Evolutionary conservation across 2,888 invertebrate species (phyloP).

Genomic region (Trachelus stipa): DNA sequence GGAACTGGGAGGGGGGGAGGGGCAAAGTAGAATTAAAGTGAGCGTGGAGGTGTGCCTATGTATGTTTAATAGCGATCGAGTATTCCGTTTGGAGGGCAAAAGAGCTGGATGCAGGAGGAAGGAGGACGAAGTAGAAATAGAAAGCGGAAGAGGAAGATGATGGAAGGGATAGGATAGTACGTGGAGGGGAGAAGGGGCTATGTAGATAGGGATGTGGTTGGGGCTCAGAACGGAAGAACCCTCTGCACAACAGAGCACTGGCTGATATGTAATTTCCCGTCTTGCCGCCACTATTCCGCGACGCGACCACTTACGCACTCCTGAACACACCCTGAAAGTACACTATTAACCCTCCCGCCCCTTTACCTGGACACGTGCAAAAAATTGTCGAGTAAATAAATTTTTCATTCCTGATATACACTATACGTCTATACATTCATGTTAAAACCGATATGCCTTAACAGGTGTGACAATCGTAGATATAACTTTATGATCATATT

Average conservation of each 20-base stretch:
- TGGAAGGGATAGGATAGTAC: background rate
- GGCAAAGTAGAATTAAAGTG: conserved; percentile 52
- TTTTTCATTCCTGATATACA: background rate
- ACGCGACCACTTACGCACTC: background rate
- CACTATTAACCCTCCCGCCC: background rate
- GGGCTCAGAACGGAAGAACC: conserved; percentile 18
- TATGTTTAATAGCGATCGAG: conserved; percentile 63
- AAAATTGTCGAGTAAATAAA: background rate
- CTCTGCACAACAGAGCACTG: conserved; percentile 29
- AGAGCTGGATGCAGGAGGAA: conserved; percentile 26
- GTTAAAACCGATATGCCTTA: background rate
- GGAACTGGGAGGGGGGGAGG: conserved; percentile 47
- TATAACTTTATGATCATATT: background rate
- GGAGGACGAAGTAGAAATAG: conserved; percentile 27
- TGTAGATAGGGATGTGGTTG: conserved; percentile 6
- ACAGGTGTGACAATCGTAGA: background rate
- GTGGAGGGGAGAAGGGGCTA: background rate
- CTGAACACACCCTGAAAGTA: background rate
- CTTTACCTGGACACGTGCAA: background rate
- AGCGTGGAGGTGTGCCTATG: conserved; percentile 56
- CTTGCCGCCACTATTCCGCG: conserved; percentile 16
- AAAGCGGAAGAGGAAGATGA: conserved; percentile 7
- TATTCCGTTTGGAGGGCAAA: conserved; percentile 60
- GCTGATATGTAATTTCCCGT: conserved; percentile 39
- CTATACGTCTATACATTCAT: no score